Evolutionary conservation across 64 coral and sea anemone species (phyloP).

Genomic region (Acropora yongei): DNA sequence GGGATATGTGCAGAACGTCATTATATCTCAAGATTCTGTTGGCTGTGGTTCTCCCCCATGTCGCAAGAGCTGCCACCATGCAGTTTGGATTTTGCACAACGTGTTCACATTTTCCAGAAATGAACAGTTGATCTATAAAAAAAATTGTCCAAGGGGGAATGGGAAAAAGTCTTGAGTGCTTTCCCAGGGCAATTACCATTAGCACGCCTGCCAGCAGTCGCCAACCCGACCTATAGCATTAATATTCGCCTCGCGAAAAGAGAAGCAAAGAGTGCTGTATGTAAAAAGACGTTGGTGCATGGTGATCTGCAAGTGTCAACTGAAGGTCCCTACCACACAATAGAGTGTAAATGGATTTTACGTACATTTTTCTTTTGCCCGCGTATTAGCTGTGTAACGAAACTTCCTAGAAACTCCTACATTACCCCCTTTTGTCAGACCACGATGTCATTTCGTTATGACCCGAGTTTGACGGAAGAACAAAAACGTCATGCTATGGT

Average conservation of each 20-base stretch:
- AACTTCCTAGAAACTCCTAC: conserved; percentile 33
- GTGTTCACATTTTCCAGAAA: conserved; percentile 44
- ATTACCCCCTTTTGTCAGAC: conserved; percentile 1
- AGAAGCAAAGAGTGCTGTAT: conserved; percentile 54
- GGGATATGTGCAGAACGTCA: conserved; percentile 40
- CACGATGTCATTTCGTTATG: conserved; percentile 11
- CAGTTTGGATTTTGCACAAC: conserved; percentile 54
- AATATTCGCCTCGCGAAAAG: background rate
- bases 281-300: conserved; percentile 32
- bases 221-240: background rate
- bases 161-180: conserved; percentile 23
- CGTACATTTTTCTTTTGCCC: conserved; percentile 49
- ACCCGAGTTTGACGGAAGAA: background rate
- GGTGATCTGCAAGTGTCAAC: conserved; percentile 49
- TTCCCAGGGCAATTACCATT: conserved; percentile 35
- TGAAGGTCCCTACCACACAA: conserved; percentile 49
- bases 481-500: conserved; percentile 18
- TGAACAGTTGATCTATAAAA: conserved; percentile 54
- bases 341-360: conserved; percentile 34
- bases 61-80: conserved; percentile 39
- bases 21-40: conserved; percentile 15
- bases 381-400: conserved; percentile 12
- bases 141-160: background rate
- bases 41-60: conserved; percentile 33
- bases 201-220: background rate